Base-by-base conservation (phyloP, 1,140 invertebrate genomes). In the Dendroctonus valens region DNA sequence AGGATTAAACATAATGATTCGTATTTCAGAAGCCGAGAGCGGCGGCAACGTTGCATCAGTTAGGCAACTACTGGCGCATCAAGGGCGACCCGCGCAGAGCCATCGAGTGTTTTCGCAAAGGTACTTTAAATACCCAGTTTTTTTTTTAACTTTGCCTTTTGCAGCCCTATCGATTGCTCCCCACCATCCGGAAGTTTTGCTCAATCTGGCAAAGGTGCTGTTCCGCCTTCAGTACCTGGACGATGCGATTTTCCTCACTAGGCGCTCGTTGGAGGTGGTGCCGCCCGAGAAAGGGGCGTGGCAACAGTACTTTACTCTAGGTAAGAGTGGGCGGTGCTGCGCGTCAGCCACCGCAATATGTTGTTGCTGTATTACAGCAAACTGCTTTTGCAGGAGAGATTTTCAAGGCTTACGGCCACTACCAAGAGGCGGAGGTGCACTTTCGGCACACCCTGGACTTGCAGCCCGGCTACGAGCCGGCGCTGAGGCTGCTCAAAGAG, bases 221-320 rank as follows among this genome's bases (percentile, higher is more conserved):
- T 89, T 92, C 75, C 91, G 90, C 69, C 83, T 93, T 65, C 90
- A 93, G 74, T 94, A 93, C 79, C 80, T 94, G 50, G 92, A 94
- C 76, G 92, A 94, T 80, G 91, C 93, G 26, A 91, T 93, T 55
- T 92, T 90, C 75, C 82, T 95, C 61, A 92, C 91, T 41, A 83
- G 90, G 59, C 83, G 89, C 57, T 91, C 77, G 0, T 52, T 78
- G 0, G 77, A 78, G 76, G 87, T 58, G 78, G 91, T 92, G 75
- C 85, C 91, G 37, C 86, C 89, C 0, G 91, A 92, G 76, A 87
- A 90, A 69, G 91, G 89, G 76, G 89, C 92, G 0, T 95, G 93
- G 93, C 87, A 92, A 73, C 92, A 94, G 76, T 93, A 94, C 79
- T 92, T 93, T 74, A 94, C 91, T 7, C 82, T 94, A n/a, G 92